Base-by-base conservation (phyloP, 2,113 vertebrate genomes). In the Chiloscyllium plagiosum region DNA sequence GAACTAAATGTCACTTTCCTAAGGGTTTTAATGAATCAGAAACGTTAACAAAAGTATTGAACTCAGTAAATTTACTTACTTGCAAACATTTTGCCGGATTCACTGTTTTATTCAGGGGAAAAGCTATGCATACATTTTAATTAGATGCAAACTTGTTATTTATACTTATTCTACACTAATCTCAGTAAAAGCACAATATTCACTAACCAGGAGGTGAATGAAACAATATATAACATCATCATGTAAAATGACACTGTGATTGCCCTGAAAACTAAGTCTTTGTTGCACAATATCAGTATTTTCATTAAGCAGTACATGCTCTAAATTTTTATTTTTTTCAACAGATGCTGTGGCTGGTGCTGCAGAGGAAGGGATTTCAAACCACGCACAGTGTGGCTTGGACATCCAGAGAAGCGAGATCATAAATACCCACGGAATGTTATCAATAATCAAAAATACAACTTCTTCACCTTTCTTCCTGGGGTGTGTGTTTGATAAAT, bases 361-460 rank as follows among this genome's bases (percentile, higher is more conserved):
- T 99, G 99, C 1, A 98, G 99, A 13, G 97, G 98, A 97, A 98
- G 99, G 1, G 99, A 99, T 33, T 98, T 99, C 42, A 98, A 98
- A 96, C 99, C 99, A 70, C 98, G 99, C 12, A 99, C 98, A 0
- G 99, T 99, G 96, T 99, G 99, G 99, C 97, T 99, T 47, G 99
- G 99, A 96, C 99, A 99, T 94, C 99, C 99, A 0, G 99, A 99
- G 96, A 99, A 99, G 97, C 98, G 99, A 96, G 99, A 99, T 42
- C 99, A 99, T 98, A 97, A 99, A 24, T 99, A 99, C 97, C 99
- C 99, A 61, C 98, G 98, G 96, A 99, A 99, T 97, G 99, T 99
- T 97, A 99, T 99, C 98, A 99, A 99, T 98, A 99, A 99, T 96
- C 99, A 99, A 98, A 99, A 99, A 96, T 99, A 99, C 98, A 99